Base-by-base conservation (phyloP, 1,140 invertebrate species). In the Pogonomyrmex californicus region DNA sequence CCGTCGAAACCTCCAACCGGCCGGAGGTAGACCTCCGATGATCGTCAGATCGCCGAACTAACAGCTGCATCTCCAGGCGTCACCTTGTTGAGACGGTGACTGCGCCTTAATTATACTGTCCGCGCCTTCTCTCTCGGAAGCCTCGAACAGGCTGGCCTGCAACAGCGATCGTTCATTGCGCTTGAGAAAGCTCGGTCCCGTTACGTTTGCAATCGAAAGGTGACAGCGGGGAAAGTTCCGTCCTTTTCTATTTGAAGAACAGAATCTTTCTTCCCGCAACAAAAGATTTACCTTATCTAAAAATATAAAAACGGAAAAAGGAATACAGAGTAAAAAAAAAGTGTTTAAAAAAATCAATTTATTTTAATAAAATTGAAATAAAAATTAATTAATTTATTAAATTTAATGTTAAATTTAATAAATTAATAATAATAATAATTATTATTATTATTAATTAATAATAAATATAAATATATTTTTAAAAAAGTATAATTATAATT, bases 61-160 rank as follows among this genome's bases (percentile, higher is more conserved):
- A 93, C 93, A 94, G 3, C 91, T 88, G 86, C 93, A 94, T 87
- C 90, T 91, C 93, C 93, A 94, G 30, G 92, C 91, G 58, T 94
- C 94, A 44, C 90, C 92, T 85, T 92, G 93, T 17, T 93, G 93
- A 44, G 92, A 93, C 17, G 91, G 91, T 6, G 90, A 93, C 68
- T 91, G 91, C 62, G 91, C 92, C 83, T 92, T 94, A 56, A 94
- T 93, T 7, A 94, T 86, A 47, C 91, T 93, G 73, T 92, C 89
- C 33, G 92, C 90, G n/a, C 91, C 91, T 88, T 93, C 92, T 79
- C 92, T 90, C 66, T 94, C 94, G 6, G 94, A 93, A 56, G 93
- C 93, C 71, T 94, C 93, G 78, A 94, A 94, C 65, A 94, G 83
- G 86, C 93, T 94, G 10, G 93, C 93, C 93, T 94, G 86, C 23